Conservation (phyloP, 2,113 vertebrate species). For the Sebastes fasciatus region DNA sequence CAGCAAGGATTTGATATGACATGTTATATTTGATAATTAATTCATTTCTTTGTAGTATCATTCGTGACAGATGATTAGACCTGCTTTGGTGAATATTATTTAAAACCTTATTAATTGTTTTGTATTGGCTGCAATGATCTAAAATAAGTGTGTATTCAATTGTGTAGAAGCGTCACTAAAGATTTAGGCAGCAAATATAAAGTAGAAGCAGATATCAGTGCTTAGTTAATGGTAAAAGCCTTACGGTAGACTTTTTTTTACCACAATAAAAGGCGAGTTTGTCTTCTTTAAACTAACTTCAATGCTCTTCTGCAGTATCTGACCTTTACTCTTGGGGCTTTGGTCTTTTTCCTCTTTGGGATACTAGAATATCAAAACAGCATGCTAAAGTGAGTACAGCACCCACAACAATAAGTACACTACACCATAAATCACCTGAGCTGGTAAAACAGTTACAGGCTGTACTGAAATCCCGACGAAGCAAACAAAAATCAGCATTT, state of each 20-base stretch:
- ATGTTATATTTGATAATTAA: neutral
- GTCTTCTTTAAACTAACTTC: neutral
- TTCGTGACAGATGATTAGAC: neutral
- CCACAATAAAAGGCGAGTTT: neutral
- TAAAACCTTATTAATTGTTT: neutral
- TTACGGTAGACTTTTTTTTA: neutral
- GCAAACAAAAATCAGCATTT: constrained; percentile 44
- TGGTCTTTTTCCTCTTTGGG: neutral
- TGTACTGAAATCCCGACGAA: constrained; percentile 41
- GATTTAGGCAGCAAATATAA: neutral
- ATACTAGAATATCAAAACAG: constrained; percentile 11
- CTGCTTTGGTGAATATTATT: neutral
- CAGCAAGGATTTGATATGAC: neutral
- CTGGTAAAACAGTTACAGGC: constrained; percentile 30
- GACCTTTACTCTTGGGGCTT: neutral
- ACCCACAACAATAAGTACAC: constrained; percentile 14
- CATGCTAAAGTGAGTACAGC: neutral
- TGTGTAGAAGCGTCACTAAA: neutral
- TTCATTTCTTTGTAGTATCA: neutral
- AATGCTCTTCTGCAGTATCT: neutral
- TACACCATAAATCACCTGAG: constrained; percentile 37
- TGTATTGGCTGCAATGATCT: neutral
- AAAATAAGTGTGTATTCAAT: neutral
- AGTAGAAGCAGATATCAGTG: neutral
- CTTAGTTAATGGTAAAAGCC: neutral